Conservation (phyloP, 2,113 vertebrate species). For the Climacteris rufus region DNA sequence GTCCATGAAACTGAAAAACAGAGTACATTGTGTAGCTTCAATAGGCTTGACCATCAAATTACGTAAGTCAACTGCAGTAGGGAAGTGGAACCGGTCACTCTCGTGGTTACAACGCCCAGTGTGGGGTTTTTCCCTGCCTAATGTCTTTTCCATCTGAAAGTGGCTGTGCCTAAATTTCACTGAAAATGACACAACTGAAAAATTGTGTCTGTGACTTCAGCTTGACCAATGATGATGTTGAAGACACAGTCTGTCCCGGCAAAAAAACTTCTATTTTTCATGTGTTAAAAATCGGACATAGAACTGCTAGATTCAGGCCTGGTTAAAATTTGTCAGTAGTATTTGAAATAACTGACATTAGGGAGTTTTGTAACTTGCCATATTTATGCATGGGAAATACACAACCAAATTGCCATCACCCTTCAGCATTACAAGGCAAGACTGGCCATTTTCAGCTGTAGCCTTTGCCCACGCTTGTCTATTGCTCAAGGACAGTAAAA, state of each 20-base stretch:
- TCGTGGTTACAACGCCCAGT: not conserved
- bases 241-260: not conserved
- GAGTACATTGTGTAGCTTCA: not conserved
- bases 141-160: not conserved
- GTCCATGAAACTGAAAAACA: slow-evolving; percentile 23
- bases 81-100: not conserved
- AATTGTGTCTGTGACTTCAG: not conserved
- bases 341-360: not conserved
- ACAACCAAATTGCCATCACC: not conserved
- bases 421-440: not conserved
- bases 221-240: not conserved
- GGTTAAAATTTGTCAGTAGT: not conserved
- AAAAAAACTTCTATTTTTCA: not conserved
- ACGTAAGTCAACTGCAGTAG: not conserved
- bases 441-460: not conserved
- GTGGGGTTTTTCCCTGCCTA: not conserved
- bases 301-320: not conserved
- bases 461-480: not conserved
- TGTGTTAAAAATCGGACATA: not conserved
- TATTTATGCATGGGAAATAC: not conserved
- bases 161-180: not conserved
- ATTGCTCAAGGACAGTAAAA: not conserved
- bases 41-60: not conserved
- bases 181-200: not conserved
- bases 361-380: not conserved